A percentile compares a stretch with the other conserved stretches of the same genome.
These are phyloP conservation scores for Drosophila varians DNA, from an alignment of 1,140 invertebrate genomes.

Conservation along the genomic window DNA sequence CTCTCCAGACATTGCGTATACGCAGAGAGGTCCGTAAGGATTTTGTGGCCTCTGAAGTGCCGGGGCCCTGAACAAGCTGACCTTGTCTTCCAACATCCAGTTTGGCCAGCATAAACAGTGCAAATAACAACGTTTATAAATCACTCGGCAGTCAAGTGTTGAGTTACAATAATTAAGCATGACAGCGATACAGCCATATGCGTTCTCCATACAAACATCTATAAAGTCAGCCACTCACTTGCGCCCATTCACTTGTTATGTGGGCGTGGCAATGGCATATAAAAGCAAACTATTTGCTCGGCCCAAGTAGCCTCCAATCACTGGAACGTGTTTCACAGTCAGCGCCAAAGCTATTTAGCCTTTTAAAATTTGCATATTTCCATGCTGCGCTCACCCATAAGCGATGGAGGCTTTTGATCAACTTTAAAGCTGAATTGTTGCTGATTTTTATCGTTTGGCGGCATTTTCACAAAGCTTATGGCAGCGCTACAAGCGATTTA, in stretches of 20 bases:
- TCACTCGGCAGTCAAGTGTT: constrained; percentile 65
- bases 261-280: constrained; percentile 55
- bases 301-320: constrained; percentile 31
- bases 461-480: constrained; percentile 61
- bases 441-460: constrained; percentile 67
- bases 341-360: too few species aligned
- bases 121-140: constrained; percentile 49
- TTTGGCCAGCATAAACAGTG: constrained; percentile 27
- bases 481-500: constrained; percentile 16
- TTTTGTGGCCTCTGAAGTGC: constrained; percentile 10
- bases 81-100: constrained; percentile 43
- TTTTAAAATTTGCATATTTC: constrained; percentile 33
- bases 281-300: constrained; percentile 32
- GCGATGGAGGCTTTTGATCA: constrained; percentile 2
- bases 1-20: constrained; percentile 36
- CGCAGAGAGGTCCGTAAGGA: constrained; percentile 18
- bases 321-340: constrained; percentile 21
- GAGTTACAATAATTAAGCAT: constrained; percentile 66
- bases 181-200: constrained; percentile 25
- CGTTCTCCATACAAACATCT: constrained; percentile 3
- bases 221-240: constrained; percentile 24
- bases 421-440: constrained; percentile 47
- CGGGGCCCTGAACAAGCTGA: constrained; percentile 14
- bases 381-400: constrained; percentile 1
- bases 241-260: constrained; percentile 25